Evolutionary conservation across 2,113 vertebrate species (phyloP), one percentile per base, ranked within the genome.

Genomic region (Rhabdornis inornatus): DNA sequence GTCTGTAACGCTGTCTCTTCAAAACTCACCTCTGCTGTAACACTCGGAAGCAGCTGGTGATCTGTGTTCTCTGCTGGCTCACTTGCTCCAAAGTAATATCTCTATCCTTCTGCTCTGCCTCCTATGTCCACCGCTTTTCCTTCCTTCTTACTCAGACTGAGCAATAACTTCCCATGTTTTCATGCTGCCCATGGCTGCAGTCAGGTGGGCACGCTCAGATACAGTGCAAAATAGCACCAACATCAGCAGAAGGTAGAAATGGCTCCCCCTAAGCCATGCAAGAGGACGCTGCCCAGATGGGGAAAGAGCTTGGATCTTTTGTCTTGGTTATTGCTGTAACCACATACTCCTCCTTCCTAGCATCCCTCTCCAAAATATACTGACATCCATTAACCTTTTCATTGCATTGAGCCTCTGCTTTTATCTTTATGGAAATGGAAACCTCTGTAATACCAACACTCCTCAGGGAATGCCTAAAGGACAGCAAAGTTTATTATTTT

Each of bases 371-470:
- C 76, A 92, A 93, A 90, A 60, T 22, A 19, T 15, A 40, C 42
- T 69, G 79, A 86, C 68, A 90, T 71, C 56, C 68, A 37, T 90
- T 83, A 94, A 94, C 72, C 83, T 96, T 96, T 93, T 90, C 56
- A 66, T 78, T 90, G 52, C 90, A 45, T 37, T 30, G 50, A 83
- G 71, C 35, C 31, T 59, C 63, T 71, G 56, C 15, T 89, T 90
- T 90, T 93, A 33, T 39, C 63, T 74, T 77, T 77, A 45, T 21
- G 42, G 18, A 4, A 6, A 24, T 37, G 23, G 35, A 88, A 94
- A 53, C 15, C 10, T 85, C 22, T 76, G 24, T 53, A 88, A 74
- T 33, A 69, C 44, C 53, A 61, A 31, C 13, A 74, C 7, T 55
- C 18, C 33, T 80, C 23, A 47, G 69, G 22, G 39, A 86, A 45